Conservation (phyloP, 2,888 invertebrate genomes). For the Plutella xylostella region DNA sequence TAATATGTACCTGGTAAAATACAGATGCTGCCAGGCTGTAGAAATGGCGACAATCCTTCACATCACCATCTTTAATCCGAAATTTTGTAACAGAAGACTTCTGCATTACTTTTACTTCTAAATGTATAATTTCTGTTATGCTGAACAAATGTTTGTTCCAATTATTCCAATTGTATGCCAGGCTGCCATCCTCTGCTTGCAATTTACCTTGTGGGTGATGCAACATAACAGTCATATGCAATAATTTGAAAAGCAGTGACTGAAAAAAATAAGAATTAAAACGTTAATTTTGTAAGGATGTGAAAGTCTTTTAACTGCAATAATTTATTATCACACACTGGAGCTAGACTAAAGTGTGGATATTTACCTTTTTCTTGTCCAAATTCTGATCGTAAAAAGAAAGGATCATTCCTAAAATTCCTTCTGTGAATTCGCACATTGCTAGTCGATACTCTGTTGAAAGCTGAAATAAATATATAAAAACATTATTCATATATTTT, state of each 20-base stretch:
- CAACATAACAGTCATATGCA: constrained; percentile 36
- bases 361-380: constrained; percentile 54
- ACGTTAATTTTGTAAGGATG: no score
- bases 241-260: constrained; percentile 42
- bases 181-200: constrained; percentile 33
- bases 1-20: constrained; percentile 29
- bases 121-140: constrained; percentile 45
- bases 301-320: no score
- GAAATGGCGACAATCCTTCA: constrained; percentile 31
- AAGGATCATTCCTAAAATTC: constrained; percentile 44
- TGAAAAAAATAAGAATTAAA: constrained; percentile 25
- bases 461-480: constrained; percentile 35
- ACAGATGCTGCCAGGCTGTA: constrained; percentile 40
- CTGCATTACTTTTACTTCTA: constrained; percentile 40
- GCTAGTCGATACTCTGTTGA: constrained; percentile 59
- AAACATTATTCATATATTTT: not conserved
- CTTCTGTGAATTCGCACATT: constrained; percentile 66
- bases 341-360: no score
- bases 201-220: constrained; percentile 48
- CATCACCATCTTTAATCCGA: constrained; percentile 23
- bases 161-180: constrained; percentile 40
- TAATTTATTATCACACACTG: no score
- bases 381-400: constrained; percentile 53
- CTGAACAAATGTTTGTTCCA: constrained; percentile 47
- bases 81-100: constrained; percentile 21